Evolutionary conservation across 2,797 vertebrate species (phyloP), one percentile per base, ranked within the genome.

Genomic region (Remorina albescens): DNA sequence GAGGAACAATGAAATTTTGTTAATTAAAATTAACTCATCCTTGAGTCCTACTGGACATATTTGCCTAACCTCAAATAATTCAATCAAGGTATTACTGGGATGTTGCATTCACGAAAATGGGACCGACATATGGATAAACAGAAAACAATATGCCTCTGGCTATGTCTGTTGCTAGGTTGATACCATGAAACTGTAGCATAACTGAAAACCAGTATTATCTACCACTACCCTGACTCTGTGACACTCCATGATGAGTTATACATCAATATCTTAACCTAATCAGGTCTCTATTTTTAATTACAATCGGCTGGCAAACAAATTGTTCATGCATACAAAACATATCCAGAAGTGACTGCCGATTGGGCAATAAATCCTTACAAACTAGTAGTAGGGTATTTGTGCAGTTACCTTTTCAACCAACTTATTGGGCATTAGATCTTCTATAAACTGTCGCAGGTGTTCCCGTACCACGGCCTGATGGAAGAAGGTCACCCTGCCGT

Each of bases 401-500:
- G 32, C 21, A 47, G 59, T 56, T 72, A 98, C 98, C 95, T 96
- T 98, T 76, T 97, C 95, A 15, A 99, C 95, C 18, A 98, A 90
- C 47, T 95, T 96, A 18, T 93, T 94, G 0, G 98, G 97, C 68
- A 99, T 95, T 49, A 99, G 95, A 82, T 95, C 95, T 83, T 99
- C 97, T 37, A 99, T 93, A 9, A 99, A 99, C 8, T 97, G 96
- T 9, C 94, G 90, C 26, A 99, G 92, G 85, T 97, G 94, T 65
- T 98, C 97, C 1, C 90, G 93, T 6, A 96, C 42, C 0, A 99
- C 96, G 0, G 96, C 94, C 0, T 95, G 96, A 86, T 98, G 97
- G 93, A 98, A 99, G 92, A 97, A 97, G 50, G 96, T 96, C 70
- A 97, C 88, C 68, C 96, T 96, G 16, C 98, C 98, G 0, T 96